These are phyloP conservation scores for Wiebesia pumilae DNA, from an alignment of 1,140 invertebrate species.

Conservation along the genomic window DNA sequence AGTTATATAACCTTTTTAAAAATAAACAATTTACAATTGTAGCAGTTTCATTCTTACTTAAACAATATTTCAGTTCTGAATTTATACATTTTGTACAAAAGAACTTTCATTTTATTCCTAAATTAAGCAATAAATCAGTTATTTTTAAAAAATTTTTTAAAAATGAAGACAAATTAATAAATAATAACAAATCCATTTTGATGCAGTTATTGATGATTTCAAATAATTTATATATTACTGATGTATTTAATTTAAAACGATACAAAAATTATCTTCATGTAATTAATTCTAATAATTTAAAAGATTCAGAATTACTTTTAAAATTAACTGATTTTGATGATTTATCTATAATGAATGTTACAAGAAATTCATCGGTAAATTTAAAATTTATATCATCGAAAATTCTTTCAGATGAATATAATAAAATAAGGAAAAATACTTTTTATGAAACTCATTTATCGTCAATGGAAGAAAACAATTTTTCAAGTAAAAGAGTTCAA, in stretches of 20 bases:
- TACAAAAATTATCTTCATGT: background rate
- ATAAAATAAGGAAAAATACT: background rate
- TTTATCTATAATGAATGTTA: background rate
- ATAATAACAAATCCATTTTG: background rate
- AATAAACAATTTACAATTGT: background rate
- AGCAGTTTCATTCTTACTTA: background rate
- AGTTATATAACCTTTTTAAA: constrained; percentile 5
- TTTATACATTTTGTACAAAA: background rate
- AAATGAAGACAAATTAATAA: background rate
- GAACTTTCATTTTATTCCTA: background rate
- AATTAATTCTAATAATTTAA: background rate
- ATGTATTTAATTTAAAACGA: background rate
- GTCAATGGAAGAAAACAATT: background rate
- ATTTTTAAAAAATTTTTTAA: background rate
- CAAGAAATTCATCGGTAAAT: background rate
- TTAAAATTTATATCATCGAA: background rate
- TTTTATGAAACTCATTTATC: background rate
- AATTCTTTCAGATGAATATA: background rate
- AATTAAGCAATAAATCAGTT: background rate
- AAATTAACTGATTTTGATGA: background rate
- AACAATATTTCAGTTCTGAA: background rate
- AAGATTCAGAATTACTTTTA: background rate
- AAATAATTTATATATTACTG: background rate
- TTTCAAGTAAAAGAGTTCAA: background rate
- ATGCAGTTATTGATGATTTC: background rate